Evolutionary conservation across 2,797 vertebrate genomes (phyloP).

Genomic region (Gouania willdenowi): DNA sequence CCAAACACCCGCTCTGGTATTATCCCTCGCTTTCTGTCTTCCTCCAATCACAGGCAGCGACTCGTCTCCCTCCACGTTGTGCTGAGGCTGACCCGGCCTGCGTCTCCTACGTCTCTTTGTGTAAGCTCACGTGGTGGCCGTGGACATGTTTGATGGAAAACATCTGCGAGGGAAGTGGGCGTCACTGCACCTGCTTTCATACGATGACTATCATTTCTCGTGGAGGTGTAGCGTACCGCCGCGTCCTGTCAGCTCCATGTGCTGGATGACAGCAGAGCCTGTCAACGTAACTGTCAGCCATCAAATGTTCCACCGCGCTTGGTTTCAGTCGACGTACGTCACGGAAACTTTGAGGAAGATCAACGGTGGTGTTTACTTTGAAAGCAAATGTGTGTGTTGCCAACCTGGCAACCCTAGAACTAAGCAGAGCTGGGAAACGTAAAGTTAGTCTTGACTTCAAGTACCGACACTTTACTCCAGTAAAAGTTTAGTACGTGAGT

Average conservation of each 20-base stretch:
- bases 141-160: conserved; percentile 87
- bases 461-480: too few species aligned
- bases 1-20: conserved; percentile 88
- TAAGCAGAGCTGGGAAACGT: too few species aligned
- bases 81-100: conserved; percentile 57
- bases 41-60: conserved; percentile 83
- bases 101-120: conserved; percentile 79
- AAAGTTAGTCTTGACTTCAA: too few species aligned
- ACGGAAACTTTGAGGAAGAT: too few species aligned
- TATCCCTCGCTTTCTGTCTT: conserved; percentile 93
- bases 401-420: too few species aligned
- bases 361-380: too few species aligned
- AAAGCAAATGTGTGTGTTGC: too few species aligned
- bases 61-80: conserved; percentile 81
- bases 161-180: conserved; percentile 94
- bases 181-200: conserved; percentile 91
- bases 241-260: conserved; percentile 74
- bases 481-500: too few species aligned
- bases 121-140: conserved; percentile 83
- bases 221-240: conserved; percentile 52
- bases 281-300: conserved; percentile 1
- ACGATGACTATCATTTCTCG: conserved; percentile 90
- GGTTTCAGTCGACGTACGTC: background rate
- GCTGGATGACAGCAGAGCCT: background rate
- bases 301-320: background rate